Conservation (phyloP, 1,140 invertebrate species). For the Rhopalosiphum maidis region DNA sequence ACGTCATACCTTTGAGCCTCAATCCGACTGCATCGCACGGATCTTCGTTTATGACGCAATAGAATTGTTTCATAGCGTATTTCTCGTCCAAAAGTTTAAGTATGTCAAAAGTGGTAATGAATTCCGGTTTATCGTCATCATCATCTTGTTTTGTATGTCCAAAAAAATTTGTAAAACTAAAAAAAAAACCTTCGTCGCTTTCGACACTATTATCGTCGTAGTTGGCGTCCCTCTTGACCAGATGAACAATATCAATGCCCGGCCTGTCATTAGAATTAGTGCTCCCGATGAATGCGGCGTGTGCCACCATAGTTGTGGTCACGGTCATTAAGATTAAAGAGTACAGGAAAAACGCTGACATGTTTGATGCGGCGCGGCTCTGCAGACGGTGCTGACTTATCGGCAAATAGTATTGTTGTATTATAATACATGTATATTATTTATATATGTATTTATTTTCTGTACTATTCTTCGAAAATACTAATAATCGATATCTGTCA, state of each 20-base stretch:
- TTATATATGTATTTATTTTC: background rate
- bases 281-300: background rate
- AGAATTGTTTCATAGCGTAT: slow-evolving; percentile 20
- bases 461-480: background rate
- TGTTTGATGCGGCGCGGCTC: background rate
- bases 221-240: background rate
- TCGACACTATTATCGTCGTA: background rate
- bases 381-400: background rate
- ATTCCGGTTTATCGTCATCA: background rate
- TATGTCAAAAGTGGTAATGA: background rate
- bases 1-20: slow-evolving; percentile 27
- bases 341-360: background rate
- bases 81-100: background rate
- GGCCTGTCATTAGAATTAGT: background rate
- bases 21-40: background rate
- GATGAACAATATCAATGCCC: background rate
- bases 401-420: background rate
- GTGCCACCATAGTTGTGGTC: background rate
- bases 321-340: background rate
- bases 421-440: background rate
- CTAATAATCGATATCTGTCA: background rate
- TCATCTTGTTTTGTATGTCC: too few species aligned
- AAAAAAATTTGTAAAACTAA: background rate
- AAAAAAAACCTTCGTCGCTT: background rate
- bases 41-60: background rate